Percentiles rank a stretch among this genome's conserved stretches.
These are phyloP conservation scores for Axea sp. DNA, from an alignment of 2,888 invertebrate genomes.

Conservation along the genomic window DNA sequence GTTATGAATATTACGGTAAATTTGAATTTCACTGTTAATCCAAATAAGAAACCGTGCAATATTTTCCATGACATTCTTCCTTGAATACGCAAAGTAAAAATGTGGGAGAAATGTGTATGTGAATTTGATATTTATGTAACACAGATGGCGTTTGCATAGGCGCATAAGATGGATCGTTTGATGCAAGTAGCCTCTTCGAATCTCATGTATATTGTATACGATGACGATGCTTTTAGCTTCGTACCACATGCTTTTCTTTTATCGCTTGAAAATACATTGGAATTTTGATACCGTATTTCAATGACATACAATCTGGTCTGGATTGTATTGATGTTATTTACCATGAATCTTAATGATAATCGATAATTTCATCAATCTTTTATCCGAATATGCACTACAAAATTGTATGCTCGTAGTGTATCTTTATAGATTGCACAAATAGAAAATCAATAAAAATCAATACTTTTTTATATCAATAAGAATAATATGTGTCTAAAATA, in stretches of 20 bases:
- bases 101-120: constrained; percentile 10
- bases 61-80: background rate
- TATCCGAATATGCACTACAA: background rate
- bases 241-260: constrained; percentile 40
- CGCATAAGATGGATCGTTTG: constrained; percentile 55
- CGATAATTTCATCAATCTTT: constrained; percentile 3
- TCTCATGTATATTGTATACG: constrained; percentile 60
- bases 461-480: too few relatives aligned
- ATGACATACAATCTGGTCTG: constrained; percentile 16
- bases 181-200: constrained; percentile 58
- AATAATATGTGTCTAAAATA: too few relatives aligned
- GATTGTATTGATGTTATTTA: constrained; percentile 14
- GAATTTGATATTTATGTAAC: constrained; percentile 72
- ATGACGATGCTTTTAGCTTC: constrained; percentile 52
- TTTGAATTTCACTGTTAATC: background rate
- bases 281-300: constrained; percentile 46
- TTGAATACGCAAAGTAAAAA: constrained; percentile 15
- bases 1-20: too few relatives aligned
- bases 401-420: too few relatives aligned
- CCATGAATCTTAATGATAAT: background rate
- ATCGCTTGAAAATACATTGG: constrained; percentile 20
- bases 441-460: too few relatives aligned
- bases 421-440: too few relatives aligned
- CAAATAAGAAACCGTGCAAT: background rate
- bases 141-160: constrained; percentile 65